These are phyloP conservation scores for Lasioglossum calceatum DNA, from an alignment of 2,888 invertebrate genomes.

Conservation along the genomic window DNA sequence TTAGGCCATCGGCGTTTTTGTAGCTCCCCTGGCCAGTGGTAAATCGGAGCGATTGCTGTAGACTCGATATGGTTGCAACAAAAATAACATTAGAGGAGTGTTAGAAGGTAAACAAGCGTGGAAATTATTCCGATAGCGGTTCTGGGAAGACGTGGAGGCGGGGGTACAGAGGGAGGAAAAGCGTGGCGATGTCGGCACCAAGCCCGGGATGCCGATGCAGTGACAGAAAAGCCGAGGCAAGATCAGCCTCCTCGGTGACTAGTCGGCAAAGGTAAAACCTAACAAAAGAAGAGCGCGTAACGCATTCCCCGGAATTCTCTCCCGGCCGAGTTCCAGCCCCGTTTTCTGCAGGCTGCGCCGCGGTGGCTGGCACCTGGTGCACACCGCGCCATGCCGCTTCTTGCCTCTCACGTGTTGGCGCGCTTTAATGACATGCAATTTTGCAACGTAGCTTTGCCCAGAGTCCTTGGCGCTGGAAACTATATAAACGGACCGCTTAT, in stretches of 20 bases:
- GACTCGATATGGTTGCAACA: not conserved
- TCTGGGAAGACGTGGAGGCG: conserved; percentile 30
- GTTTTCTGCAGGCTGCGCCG: conserved; percentile 4
- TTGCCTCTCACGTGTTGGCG: conserved; percentile 76
- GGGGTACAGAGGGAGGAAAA: conserved; percentile 19
- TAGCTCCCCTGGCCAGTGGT: not conserved
- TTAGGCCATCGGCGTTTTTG: too few relatives aligned
- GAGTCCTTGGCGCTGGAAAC: conserved; percentile 83
- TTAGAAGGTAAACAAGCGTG: conserved; percentile 63
- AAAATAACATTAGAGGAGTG: conserved; percentile 12
- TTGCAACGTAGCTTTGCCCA: conserved; percentile 79
- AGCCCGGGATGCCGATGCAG: conserved; percentile 61
- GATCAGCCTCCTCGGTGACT: conserved; percentile 21
- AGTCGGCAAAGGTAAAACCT: not conserved
- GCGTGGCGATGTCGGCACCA: conserved; percentile 9
- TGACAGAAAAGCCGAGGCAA: conserved; percentile 56
- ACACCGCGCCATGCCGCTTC: conserved; percentile 50
- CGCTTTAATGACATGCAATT: conserved; percentile 83
- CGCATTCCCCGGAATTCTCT: conserved; percentile 42
- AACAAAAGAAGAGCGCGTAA: conserved; percentile 56
- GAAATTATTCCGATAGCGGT: conserved; percentile 52
- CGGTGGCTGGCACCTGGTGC: conserved; percentile 26
- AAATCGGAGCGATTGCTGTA: not conserved
- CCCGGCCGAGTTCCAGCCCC: conserved; percentile 31
- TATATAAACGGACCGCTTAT: conserved; percentile 83